These are phyloP conservation scores for Pseudorhombus dupliciocellatus DNA, from an alignment of 2,113 vertebrate genomes.

Conservation along the genomic window DNA sequence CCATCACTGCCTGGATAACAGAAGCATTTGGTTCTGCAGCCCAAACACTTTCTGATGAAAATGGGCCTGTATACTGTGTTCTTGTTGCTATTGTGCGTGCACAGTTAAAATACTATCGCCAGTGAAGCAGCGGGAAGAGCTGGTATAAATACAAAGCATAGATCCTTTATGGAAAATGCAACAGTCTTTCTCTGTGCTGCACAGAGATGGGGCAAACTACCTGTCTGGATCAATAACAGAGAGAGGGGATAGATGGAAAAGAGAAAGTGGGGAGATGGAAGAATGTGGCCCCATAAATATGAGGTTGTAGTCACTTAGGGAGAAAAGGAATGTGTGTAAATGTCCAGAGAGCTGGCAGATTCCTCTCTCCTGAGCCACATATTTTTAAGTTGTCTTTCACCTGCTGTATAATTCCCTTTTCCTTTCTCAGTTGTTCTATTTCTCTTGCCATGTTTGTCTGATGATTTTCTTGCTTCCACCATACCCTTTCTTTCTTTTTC, in stretches of 20 bases:
- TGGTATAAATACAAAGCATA: conserved; percentile 36
- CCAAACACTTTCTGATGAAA: too few relatives aligned
- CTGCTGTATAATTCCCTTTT: conserved; percentile 16
- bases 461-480: not conserved
- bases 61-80: too few relatives aligned
- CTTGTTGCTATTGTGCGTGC: not conserved
- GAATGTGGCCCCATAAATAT: conserved; percentile 57
- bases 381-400: conserved; percentile 28
- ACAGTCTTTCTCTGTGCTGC: conserved; percentile 46
- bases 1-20: too few relatives aligned
- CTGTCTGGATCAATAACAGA: conserved; percentile 47
- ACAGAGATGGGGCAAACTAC: conserved; percentile 37
- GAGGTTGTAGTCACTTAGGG: conserved; percentile 35
- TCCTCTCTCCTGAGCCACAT: conserved; percentile 19
- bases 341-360: conserved; percentile 15
- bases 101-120: too few relatives aligned
- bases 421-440: conserved; percentile 1
- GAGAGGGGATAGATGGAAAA: conserved; percentile 13
- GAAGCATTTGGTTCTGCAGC: too few relatives aligned
- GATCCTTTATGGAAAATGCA: conserved; percentile 51
- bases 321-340: conserved; percentile 35
- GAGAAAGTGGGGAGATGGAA: conserved; percentile 22
- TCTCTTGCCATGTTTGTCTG: conserved; percentile 11
- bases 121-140: conserved; percentile 10
- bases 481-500: not conserved